Percentiles rank a stretch among this genome's conserved stretches.
Evolutionary conservation across 2,888 invertebrate species (phyloP).

Genomic region (Bugula neritina): DNA sequence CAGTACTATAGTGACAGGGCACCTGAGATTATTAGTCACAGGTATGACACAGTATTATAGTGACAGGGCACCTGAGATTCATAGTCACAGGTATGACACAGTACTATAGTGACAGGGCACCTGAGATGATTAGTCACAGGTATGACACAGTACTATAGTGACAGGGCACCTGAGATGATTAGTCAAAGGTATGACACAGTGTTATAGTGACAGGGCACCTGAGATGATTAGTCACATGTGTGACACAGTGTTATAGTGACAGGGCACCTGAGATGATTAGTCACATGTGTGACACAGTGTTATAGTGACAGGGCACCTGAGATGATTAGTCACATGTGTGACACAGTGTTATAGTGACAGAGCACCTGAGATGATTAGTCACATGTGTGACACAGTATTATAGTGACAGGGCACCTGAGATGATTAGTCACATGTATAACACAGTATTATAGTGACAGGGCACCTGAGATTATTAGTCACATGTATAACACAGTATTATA

Average conservation of each 20-base stretch:
- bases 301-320: not conserved
- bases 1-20: not conserved
- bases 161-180: not conserved
- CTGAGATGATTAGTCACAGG: slow-evolving; percentile 7
- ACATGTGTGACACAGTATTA: not conserved
- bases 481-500: not conserved
- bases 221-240: slow-evolving; percentile 6
- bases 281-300: not conserved
- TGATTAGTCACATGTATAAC: slow-evolving; percentile 2
- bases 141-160: not conserved
- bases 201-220: not conserved
- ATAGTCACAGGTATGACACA: not conserved
- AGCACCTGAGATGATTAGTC: not conserved
- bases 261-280: not conserved
- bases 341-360: not conserved
- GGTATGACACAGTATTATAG: not conserved
- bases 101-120: not conserved
- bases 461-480: slow-evolving; percentile 4
- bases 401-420: not conserved
- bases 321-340: not conserved
- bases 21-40: slow-evolving; percentile 6
- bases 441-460: not conserved
- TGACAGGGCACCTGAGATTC: not conserved
- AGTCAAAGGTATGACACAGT: not conserved
- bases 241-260: not conserved